Percentiles rank a stretch among this genome's conserved stretches.
Evolutionary conservation across 37 sponge, comb jelly and placozoan genomes (phyloP).

Genomic region (Eunapius fragilis): DNA sequence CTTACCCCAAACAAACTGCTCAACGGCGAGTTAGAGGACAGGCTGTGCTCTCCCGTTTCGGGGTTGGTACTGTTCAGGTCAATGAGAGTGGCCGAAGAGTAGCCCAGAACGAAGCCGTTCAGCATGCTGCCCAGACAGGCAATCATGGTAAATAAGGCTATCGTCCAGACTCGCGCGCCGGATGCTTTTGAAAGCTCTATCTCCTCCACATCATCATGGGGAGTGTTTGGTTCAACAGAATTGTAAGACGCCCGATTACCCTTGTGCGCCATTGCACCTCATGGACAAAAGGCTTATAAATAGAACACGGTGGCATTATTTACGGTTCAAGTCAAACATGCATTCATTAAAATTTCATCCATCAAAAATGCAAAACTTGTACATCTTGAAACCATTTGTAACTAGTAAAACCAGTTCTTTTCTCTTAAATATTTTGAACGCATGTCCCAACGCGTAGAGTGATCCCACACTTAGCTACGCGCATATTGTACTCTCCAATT

Average conservation of each 20-base stretch:
- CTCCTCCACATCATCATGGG: not conserved
- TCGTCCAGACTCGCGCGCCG: conserved; percentile 19
- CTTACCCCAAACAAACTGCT: conserved; percentile 31
- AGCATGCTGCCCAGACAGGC: conserved; percentile 43
- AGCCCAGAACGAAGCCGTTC: conserved; percentile 46
- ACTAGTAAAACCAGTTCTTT: too few relatives aligned
- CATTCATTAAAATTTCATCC: too few relatives aligned
- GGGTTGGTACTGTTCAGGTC: conserved; percentile 16
- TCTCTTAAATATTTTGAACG: too few relatives aligned
- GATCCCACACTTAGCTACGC: too few relatives aligned
- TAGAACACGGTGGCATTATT: too few relatives aligned
- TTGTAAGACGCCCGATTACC: not conserved
- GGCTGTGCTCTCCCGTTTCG: not conserved
- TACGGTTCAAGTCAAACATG: too few relatives aligned
- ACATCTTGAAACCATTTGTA: too few relatives aligned
- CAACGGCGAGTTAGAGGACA: not conserved
- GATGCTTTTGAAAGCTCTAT: not conserved
- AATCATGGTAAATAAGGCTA: conserved; percentile 33
- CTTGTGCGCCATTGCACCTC: not conserved
- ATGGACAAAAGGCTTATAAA: too few relatives aligned
- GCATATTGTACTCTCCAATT: too few relatives aligned
- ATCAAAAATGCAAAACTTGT: too few relatives aligned
- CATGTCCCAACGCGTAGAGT: too few relatives aligned
- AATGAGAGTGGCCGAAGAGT: conserved; percentile 35
- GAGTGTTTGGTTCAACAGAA: not conserved